These are phyloP conservation scores for rat (Rattus norvegicus) DNA, from an alignment of 2,113 vertebrate genomes.

Conservation along the genomic window DNA sequence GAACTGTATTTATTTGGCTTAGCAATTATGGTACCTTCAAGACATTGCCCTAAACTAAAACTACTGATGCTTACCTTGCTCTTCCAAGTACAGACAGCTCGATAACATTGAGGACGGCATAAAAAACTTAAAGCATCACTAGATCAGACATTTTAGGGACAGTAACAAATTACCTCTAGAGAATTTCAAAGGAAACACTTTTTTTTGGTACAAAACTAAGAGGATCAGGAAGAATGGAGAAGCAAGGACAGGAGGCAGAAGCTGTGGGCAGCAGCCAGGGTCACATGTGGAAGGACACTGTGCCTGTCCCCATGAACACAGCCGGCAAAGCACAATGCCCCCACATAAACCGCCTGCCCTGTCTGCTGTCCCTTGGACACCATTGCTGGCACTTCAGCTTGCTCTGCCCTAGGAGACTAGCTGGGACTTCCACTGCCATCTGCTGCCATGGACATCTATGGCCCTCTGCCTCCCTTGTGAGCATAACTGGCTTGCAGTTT, in stretches of 20 bases:
- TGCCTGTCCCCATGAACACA: neutral
- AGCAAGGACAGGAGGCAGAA: neutral
- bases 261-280: no score
- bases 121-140: neutral
- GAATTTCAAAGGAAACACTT: neutral
- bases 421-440: no score
- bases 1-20: neutral
- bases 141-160: neutral
- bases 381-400: accelerated
- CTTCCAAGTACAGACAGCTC: neutral
- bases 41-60: neutral
- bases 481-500: neutral
- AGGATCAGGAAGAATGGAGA: neutral
- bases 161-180: neutral
- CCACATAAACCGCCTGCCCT: accelerated
- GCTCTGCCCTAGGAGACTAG: neutral
- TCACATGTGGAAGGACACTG: neutral
- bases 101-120: neutral
- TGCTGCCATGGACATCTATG: neutral
- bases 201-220: neutral
- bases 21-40: neutral
- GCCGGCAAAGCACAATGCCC: no score
- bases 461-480: neutral
- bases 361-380: neutral
- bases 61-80: neutral